phyloP scores from a whole-genome alignment of 2,888 invertebrate genomes.

The Ashinkailepas kermadecensis region DNA sequence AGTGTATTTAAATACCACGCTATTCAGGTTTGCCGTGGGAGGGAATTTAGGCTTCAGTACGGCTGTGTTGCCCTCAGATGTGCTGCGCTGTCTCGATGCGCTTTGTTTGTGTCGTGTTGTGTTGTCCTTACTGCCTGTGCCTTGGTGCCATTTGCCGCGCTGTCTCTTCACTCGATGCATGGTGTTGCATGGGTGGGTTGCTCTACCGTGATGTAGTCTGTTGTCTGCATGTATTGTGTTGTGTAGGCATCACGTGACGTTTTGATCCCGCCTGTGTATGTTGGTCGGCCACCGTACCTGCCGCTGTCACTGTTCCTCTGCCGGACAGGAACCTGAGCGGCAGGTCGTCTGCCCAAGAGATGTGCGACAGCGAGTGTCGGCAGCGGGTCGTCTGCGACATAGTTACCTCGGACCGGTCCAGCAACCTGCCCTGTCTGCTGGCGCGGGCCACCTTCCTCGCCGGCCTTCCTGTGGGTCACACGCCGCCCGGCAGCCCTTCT shows the following conservation, averaged over 20 bases:
- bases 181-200: too few relatives aligned
- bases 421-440: not conserved
- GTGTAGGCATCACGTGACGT: not conserved
- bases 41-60: too few relatives aligned
- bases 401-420: not conserved
- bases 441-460: not conserved
- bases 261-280: not conserved
- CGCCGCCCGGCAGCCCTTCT: not conserved
- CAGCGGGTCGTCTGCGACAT: not conserved
- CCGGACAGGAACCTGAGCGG: constrained; percentile 4
- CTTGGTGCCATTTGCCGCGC: too few relatives aligned
- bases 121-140: too few relatives aligned
- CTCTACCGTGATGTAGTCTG: not conserved
- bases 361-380: not conserved
- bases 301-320: not conserved
- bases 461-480: not conserved
- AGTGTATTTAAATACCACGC: too few relatives aligned
- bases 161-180: too few relatives aligned
- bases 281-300: too few relatives aligned
- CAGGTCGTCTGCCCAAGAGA: not conserved
- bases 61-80: too few relatives aligned
- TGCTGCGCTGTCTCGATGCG: too few relatives aligned
- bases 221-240: not conserved
- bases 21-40: too few relatives aligned
- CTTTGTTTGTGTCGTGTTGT: too few relatives aligned